Conservation (phyloP, 2,888 invertebrate genomes). For the Cantharis flavilabris region DNA sequence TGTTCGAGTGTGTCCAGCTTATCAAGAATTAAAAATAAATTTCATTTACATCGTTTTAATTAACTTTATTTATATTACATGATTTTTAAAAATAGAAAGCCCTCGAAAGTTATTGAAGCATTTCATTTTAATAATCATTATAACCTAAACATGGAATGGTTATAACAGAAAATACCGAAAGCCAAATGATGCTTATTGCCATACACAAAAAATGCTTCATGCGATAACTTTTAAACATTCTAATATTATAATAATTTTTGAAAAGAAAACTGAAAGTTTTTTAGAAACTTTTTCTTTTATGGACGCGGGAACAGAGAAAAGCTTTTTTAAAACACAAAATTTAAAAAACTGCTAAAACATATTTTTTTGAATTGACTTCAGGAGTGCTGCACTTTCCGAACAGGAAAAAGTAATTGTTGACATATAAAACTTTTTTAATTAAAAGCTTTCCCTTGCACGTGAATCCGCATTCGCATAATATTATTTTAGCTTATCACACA, state of each 20-base stretch:
- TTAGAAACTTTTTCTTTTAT: neutral
- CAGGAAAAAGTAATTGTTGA: neutral
- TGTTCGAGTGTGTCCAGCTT: neutral
- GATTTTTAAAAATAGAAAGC: neutral
- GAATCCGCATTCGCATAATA: neutral
- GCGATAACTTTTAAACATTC: neutral
- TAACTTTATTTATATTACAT: neutral
- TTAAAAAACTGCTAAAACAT: neutral
- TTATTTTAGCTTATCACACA: neutral
- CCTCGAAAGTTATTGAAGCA: neutral
- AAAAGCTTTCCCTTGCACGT: neutral
- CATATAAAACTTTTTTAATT: neutral
- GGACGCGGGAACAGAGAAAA: neutral
- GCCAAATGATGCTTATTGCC: neutral
- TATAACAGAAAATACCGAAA: neutral
- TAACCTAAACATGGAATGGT: neutral
- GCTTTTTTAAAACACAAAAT: neutral
- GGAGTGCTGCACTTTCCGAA: neutral
- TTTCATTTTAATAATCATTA: neutral
- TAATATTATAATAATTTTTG: neutral
- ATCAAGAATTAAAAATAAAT: neutral
- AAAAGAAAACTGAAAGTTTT: neutral
- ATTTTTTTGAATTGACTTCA: neutral
- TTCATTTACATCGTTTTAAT: neutral
- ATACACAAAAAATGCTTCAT: neutral